Percentiles rank a stretch among this genome's conserved stretches.
Conservation (phyloP, 2,888 invertebrate species). For the Petrolisthes manimaculis region DNA sequence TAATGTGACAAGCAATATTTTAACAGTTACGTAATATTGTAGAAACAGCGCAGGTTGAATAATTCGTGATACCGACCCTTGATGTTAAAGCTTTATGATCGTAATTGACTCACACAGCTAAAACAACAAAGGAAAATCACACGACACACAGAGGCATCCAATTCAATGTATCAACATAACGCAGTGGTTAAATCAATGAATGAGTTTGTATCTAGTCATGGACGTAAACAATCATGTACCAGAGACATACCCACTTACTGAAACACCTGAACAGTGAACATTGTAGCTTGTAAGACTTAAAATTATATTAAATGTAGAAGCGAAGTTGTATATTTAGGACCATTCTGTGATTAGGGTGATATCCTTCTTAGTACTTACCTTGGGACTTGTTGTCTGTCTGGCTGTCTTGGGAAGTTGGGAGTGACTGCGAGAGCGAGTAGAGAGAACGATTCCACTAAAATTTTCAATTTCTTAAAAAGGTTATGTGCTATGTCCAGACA, state of each 20-base stretch:
- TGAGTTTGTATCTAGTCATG: constrained; percentile 74
- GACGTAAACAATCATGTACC: constrained; percentile 16
- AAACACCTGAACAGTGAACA: no score
- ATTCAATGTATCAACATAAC: not conserved
- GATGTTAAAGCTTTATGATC: constrained; percentile 67
- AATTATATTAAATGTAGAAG: no score
- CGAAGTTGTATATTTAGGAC: no score
- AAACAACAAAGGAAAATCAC: constrained; percentile 62
- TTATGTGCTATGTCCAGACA: no score
- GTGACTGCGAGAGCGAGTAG: no score
- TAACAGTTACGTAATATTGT: not conserved
- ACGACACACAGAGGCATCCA: not conserved
- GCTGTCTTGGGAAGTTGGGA: no score
- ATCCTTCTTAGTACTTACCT: no score
- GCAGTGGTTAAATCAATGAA: constrained; percentile 66
- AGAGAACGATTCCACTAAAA: no score
- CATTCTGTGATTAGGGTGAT: no score
- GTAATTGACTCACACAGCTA: constrained; percentile 65
- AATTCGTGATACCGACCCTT: constrained; percentile 65
- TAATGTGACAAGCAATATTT: not conserved
- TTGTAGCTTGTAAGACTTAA: no score
- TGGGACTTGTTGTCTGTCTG: no score
- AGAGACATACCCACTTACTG: not conserved
- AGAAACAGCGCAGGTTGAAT: not conserved
- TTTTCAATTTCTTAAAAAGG: no score